phyloP scores from a whole-genome alignment of 2,888 invertebrate species.

The Drosophila pseudotalamancana region DNA sequence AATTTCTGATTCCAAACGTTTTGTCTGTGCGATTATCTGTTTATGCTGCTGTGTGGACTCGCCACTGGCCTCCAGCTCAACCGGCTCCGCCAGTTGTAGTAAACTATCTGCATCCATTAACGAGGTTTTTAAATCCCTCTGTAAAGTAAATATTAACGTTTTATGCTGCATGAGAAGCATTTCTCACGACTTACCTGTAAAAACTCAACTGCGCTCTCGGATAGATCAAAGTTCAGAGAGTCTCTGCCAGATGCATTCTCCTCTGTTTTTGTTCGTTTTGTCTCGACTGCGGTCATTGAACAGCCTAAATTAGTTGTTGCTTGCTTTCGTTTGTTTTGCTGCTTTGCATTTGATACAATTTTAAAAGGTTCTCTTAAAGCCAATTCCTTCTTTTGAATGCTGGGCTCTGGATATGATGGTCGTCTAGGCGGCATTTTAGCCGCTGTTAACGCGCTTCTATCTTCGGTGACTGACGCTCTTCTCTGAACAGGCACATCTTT shows the following conservation, averaged over 20 bases:
- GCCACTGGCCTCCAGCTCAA: neutral
- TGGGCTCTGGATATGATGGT: constrained; percentile 2
- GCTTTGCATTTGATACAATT: neutral
- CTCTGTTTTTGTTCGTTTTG: constrained; percentile 19
- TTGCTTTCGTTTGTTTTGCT: neutral
- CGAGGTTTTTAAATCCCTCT: constrained; percentile 35
- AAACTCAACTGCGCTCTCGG: constrained; percentile 39
- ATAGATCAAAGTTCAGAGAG: constrained; percentile 23
- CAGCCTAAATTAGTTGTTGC: neutral
- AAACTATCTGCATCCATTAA: constrained; percentile 28
- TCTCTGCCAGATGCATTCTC: neutral
- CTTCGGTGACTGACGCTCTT: neutral
- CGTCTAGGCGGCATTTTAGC: neutral
- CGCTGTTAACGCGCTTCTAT: neutral
- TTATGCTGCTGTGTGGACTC: neutral
- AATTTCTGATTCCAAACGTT: too few relatives aligned
- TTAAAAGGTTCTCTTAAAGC: neutral
- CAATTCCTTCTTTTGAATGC: neutral
- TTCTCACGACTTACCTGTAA: constrained; percentile 33
- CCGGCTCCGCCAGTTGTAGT: constrained; percentile 16
- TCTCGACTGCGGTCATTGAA: neutral
- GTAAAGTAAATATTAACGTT: constrained; percentile 4
- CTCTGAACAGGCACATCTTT: neutral
- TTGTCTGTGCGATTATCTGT: neutral
- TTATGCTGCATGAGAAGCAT: neutral